phyloP scores from a whole-genome alignment of 2,113 vertebrate genomes.

The Mormyrus iriodes region DNA sequence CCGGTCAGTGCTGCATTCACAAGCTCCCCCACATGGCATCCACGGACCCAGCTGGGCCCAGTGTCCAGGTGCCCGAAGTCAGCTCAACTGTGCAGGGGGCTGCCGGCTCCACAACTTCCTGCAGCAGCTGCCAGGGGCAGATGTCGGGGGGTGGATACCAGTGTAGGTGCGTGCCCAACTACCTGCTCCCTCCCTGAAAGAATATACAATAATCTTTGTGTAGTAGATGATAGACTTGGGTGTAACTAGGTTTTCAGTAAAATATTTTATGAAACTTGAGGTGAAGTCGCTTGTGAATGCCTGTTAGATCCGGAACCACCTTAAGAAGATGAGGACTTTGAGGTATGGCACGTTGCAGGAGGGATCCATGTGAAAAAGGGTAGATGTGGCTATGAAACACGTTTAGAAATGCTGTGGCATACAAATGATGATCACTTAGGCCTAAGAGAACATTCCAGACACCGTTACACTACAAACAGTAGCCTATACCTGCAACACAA shows the following conservation, averaged over 20 bases:
- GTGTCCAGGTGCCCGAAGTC: slow-evolving; percentile 33
- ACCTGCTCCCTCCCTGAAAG: neutral
- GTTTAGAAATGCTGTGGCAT: neutral
- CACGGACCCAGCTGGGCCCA: slow-evolving; percentile 37
- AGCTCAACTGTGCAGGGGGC: slow-evolving; percentile 50
- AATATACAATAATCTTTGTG: neutral
- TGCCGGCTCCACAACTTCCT: slow-evolving; percentile 75
- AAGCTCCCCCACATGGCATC: slow-evolving; percentile 50
- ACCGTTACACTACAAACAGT: neutral
- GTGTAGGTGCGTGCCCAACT: slow-evolving; percentile 72
- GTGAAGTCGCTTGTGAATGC: neutral
- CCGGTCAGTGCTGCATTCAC: slow-evolving; percentile 75
- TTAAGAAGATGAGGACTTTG: neutral
- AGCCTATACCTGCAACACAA: neutral
- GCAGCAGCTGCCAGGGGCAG: slow-evolving; percentile 77
- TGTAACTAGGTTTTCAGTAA: neutral
- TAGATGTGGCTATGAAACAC: neutral
- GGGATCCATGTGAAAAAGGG: neutral
- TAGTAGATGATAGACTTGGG: neutral
- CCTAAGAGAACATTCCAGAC: neutral
- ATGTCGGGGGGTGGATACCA: slow-evolving; percentile 88
- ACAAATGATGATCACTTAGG: neutral
- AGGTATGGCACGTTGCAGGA: neutral
- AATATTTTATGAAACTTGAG: neutral
- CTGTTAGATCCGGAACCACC: neutral